A percentile compares a stretch with the other conserved stretches of the same genome.
These are phyloP conservation scores for Megaceryle torquata DNA, from an alignment of 2,113 vertebrate species.

Conservation along the genomic window DNA sequence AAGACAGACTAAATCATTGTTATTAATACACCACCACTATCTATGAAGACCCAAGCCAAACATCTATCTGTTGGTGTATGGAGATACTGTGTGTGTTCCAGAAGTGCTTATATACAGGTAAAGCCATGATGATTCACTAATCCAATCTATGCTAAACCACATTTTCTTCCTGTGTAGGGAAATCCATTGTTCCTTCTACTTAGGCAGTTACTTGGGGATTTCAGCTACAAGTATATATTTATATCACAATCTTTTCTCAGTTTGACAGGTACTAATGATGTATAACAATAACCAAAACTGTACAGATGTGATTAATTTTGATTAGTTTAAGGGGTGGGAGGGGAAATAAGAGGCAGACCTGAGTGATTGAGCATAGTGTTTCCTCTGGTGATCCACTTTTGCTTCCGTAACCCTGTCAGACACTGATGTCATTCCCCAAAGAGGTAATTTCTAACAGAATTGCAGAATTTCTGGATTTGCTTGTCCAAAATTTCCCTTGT, in stretches of 20 bases:
- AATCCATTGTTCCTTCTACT: not conserved
- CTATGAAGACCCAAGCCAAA: not conserved
- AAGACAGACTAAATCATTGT: not conserved
- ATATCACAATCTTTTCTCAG: not conserved
- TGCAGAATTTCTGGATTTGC: not conserved
- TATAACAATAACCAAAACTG: not conserved
- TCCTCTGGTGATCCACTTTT: not conserved
- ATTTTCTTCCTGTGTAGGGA: not conserved
- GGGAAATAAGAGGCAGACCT: not conserved
- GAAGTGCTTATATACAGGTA: not conserved
- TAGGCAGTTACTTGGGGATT: not conserved
- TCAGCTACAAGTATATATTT: not conserved
- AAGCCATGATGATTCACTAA: not conserved
- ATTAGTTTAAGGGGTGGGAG: not conserved
- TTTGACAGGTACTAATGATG: not conserved
- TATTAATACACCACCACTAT: not conserved
- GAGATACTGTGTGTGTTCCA: not conserved
- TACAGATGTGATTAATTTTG: not conserved
- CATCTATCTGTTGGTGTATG: not conserved
- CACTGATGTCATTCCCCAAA: not conserved
- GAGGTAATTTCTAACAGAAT: not conserved
- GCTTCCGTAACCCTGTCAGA: not conserved
- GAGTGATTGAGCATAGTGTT: not conserved
- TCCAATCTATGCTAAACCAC: not conserved
- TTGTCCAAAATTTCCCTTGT: not conserved